These are phyloP conservation scores for Watsonalla cultraria DNA, from an alignment of 2,888 invertebrate genomes.

Conservation along the genomic window DNA sequence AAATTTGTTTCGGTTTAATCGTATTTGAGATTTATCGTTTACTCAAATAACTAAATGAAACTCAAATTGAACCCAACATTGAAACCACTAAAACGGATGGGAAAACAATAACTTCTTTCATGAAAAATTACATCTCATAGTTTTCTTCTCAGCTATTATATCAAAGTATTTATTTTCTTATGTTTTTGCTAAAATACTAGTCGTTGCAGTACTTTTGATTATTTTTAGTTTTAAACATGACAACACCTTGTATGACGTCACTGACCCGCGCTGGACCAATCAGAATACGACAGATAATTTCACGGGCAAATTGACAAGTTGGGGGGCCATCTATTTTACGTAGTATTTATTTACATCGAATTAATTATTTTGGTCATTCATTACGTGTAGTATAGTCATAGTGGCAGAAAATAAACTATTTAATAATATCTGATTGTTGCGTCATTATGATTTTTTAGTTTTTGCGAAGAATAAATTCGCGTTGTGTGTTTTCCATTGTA, in stretches of 20 bases:
- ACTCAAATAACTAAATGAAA: too few relatives aligned
- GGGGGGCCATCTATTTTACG: constrained; percentile 34
- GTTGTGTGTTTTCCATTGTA: constrained; percentile 19
- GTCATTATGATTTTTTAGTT: constrained; percentile 10
- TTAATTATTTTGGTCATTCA: constrained; percentile 34
- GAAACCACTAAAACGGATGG: too few relatives aligned
- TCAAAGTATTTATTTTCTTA: too few relatives aligned
- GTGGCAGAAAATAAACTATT: constrained; percentile 15
- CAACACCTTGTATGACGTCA: constrained; percentile 25
- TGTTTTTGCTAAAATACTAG: too few relatives aligned
- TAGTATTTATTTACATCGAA: constrained; percentile 68
- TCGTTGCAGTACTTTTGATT: too few relatives aligned
- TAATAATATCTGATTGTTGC: constrained; percentile 23
- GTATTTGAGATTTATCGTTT: too few relatives aligned
- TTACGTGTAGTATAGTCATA: constrained; percentile 21
- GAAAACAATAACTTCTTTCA: too few relatives aligned
- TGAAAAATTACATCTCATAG: too few relatives aligned
- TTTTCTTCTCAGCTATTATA: too few relatives aligned
- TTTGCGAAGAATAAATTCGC: not conserved
- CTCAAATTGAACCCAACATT: too few relatives aligned
- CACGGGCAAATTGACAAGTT: constrained; percentile 68
- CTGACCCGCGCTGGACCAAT: constrained; percentile 57
- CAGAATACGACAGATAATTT: constrained; percentile 65
- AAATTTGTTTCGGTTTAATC: too few relatives aligned
- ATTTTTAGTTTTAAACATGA: not conserved